Evolutionary conservation across 1,140 invertebrate species (phyloP).

Genomic region (Drosophila pallidifrons): DNA sequence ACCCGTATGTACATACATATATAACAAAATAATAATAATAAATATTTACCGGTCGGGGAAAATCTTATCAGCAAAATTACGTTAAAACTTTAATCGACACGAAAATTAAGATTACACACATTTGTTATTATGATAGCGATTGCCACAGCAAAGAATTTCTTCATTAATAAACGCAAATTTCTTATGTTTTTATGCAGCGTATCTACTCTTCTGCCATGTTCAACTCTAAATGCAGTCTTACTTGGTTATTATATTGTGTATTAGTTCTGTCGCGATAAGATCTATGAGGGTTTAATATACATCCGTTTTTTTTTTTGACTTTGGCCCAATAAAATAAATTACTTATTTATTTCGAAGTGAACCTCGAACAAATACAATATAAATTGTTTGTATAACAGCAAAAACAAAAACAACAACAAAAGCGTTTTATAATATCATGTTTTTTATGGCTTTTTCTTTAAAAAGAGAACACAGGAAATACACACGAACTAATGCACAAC

Average conservation of each 20-base stretch:
- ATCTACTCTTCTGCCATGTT: background rate
- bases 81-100: constrained; percentile 71
- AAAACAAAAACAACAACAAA: constrained; percentile 38
- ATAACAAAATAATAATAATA: constrained; percentile 45
- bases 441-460: constrained; percentile 55
- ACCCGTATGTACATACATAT: constrained; percentile 5
- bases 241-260: constrained; percentile 70
- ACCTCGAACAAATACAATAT: constrained; percentile 32
- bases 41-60: constrained; percentile 25
- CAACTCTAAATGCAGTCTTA: background rate
- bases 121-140: constrained; percentile 55
- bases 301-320: constrained; percentile 17
- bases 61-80: constrained; percentile 75
- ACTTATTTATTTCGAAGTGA: constrained; percentile 77
- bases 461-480: constrained; percentile 20
- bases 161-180: too few relatives aligned
- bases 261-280: constrained; percentile 75
- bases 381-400: constrained; percentile 51
- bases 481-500: constrained; percentile 43
- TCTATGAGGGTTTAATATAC: constrained; percentile 63
- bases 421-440: constrained; percentile 58
- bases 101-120: constrained; percentile 76
- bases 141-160: background rate
- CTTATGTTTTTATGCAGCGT: background rate
- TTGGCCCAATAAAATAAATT: constrained; percentile 75